Evolutionary conservation across 2,113 vertebrate genomes (phyloP).

Genomic region (Vulpes ferrilata): DNA sequence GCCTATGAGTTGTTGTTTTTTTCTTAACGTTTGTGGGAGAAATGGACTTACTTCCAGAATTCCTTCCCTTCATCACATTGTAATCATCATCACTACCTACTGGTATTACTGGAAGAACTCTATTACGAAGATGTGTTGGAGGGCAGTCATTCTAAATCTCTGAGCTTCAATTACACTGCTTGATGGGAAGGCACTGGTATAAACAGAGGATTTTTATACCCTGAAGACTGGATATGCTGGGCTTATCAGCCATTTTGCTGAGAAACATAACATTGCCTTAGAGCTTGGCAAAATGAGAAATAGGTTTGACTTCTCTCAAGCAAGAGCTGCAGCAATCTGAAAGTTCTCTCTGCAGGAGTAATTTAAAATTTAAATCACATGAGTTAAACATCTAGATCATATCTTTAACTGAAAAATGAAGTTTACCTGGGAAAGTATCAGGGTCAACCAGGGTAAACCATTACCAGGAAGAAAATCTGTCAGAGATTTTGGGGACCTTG

Average conservation of each 20-base stretch:
- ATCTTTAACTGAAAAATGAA: too few species aligned
- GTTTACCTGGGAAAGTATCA: too few species aligned
- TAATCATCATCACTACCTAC: not conserved
- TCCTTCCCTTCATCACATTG: not conserved
- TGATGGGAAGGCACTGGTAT: not conserved
- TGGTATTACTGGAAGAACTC: slow-evolving; percentile 1
- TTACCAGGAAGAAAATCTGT: too few species aligned
- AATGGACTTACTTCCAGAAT: slow-evolving; percentile 44
- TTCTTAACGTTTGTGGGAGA: not conserved
- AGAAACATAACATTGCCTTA: not conserved
- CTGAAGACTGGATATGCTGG: not conserved
- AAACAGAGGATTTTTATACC: slow-evolving; percentile 39
- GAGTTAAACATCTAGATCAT: too few species aligned
- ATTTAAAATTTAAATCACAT: not conserved
- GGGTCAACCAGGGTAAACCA: too few species aligned
- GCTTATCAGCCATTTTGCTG: slow-evolving; percentile 18
- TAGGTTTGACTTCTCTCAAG: slow-evolving; percentile 13
- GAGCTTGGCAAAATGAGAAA: slow-evolving; percentile 37
- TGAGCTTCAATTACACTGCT: not conserved
- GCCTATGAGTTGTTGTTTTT: not conserved
- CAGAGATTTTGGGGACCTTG: not conserved
- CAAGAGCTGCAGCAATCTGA: not conserved
- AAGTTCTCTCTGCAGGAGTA: slow-evolving; percentile 40
- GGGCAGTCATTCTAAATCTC: not conserved
- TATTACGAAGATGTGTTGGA: not conserved